Conservation (phyloP, 2,797 vertebrate genomes). For the Cyclura pinguis region DNA sequence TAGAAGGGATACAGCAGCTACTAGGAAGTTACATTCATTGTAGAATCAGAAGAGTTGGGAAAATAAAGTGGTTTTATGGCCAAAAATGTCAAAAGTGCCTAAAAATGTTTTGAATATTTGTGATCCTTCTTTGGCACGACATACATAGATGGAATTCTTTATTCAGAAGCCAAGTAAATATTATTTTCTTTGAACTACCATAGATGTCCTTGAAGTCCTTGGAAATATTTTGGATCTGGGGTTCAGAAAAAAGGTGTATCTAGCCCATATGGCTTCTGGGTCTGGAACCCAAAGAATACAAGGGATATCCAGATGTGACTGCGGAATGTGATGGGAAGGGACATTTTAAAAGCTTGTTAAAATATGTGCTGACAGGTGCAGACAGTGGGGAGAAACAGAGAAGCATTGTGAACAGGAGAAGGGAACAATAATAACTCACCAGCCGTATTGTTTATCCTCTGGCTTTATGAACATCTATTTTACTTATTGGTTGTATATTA, state of each 20-base stretch:
- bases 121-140: background rate
- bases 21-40: background rate
- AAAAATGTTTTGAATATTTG: conserved; percentile 51
- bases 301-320: conserved; percentile 9
- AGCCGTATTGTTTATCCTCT: background rate
- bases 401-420: background rate
- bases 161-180: conserved; percentile 2
- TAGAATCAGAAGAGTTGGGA: conserved; percentile 39
- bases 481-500: background rate
- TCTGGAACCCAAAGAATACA: background rate
- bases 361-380: background rate
- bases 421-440: background rate
- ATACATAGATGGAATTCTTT: background rate
- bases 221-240: background rate
- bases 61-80: conserved; percentile 41
- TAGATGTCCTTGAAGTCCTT: background rate
- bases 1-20: background rate
- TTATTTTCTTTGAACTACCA: background rate
- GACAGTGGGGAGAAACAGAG: background rate
- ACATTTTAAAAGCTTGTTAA: background rate
- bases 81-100: conserved; percentile 59
- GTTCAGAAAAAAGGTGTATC: background rate
- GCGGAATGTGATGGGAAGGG: background rate
- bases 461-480: background rate
- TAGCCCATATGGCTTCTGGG: background rate